Evolutionary conservation across 1,140 invertebrate species (phyloP), one percentile per base, ranked within the genome.

Genomic region (Ruditapes philippinarum): DNA sequence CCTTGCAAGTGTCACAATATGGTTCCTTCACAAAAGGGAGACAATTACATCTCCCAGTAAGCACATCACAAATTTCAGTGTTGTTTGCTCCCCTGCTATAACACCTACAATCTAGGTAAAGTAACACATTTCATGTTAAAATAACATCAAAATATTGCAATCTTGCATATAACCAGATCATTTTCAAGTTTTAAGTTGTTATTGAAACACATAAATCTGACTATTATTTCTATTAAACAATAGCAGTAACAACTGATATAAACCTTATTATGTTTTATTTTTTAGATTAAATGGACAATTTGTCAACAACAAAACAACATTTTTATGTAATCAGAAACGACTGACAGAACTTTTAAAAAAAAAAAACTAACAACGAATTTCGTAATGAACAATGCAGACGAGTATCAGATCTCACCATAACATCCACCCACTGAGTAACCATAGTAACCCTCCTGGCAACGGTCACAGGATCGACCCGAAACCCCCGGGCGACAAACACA

Each of bases 1-100:
- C 94, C 91, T 94, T 76, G 89, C 94, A 95, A 49, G 54, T 73
- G 74, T 94, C 92, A 93, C 95, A 95, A 95, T 97, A 97, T 96
- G 99, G 98, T 95, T 99, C 99, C 62, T 97, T 97, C 5, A 99
- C 99, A 95, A 98, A 99, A 95, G 99, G 99, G 96, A 99, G 99
- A 95, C 98, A 99, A 36, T 98, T 98, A 95, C 99, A 98, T 94
- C 97, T 97, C 94, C 99, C 99, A 31, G 96, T 95, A 42, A 98
- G 97, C 70, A 97, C 96, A 92, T 99, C 98, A 94, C 99, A 99
- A 0, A 98, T 98, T 0, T 91, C 85, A 14, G 85, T 90, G 51
- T 89, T 79, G 79, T 94, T 93, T 49, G 94, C 92, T 68, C 94
- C 94, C 11, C 36, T 40, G 17, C 45, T 74, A 83, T 93, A 90